Evolutionary conservation across 2,888 invertebrate genomes (phyloP).

Genomic region (Archaeoteleia sp.): DNA sequence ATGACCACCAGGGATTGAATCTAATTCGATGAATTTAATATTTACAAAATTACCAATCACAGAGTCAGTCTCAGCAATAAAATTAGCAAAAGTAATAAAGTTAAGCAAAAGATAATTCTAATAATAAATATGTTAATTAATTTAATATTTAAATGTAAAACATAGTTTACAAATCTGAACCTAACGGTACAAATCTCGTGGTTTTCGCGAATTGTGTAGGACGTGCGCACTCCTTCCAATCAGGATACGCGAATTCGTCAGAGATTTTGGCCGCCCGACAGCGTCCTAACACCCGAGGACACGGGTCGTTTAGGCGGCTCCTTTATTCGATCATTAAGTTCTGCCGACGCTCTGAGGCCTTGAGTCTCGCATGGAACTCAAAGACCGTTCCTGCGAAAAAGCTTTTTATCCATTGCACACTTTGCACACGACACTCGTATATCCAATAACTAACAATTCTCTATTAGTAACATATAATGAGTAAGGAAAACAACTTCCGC

Average conservation of each 20-base stretch:
- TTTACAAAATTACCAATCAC: no score
- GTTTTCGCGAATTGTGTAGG: constrained; percentile 46
- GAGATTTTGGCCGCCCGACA: constrained; percentile 55
- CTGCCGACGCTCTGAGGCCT: constrained; percentile 60
- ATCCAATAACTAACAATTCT: constrained; percentile 37
- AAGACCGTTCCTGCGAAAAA: constrained; percentile 46
- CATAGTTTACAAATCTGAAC: no score
- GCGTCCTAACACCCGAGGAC: constrained; percentile 70
- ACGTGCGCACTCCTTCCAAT: constrained; percentile 60
- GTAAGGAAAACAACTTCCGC: no score
- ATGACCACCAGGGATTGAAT: no score
- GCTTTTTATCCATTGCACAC: constrained; percentile 55
- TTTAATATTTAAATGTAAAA: no score
- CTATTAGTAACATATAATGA: constrained; percentile 47
- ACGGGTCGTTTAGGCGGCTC: constrained; percentile 73
- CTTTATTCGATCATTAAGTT: constrained; percentile 72
- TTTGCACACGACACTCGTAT: constrained; percentile 49
- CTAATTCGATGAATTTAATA: no score
- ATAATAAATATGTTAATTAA: no score
- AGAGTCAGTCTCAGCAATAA: no score
- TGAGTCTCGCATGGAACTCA: constrained; percentile 30
- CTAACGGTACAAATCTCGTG: no score
- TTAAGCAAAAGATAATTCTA: no score
- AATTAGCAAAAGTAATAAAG: no score
- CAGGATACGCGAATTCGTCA: constrained; percentile 55